phyloP scores from a whole-genome alignment of 2,797 vertebrate species.

The Dermochelys coriacea region DNA sequence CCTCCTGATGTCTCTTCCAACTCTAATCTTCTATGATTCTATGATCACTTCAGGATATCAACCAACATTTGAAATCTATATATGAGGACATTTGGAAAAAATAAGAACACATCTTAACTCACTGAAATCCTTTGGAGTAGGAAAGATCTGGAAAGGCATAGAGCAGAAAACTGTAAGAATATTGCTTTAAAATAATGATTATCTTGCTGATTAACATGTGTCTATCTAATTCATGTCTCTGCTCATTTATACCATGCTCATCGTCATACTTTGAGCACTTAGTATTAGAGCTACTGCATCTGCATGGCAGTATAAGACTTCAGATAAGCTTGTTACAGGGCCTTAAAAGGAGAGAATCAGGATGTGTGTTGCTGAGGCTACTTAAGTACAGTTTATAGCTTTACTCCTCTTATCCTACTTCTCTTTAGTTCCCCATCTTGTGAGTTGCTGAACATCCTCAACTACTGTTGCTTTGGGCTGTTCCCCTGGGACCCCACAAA shows the following conservation, averaged over 20 bases:
- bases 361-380: not conserved
- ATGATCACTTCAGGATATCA: not conserved
- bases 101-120: not conserved
- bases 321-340: not conserved
- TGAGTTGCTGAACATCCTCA: not conserved
- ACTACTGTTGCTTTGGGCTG: not conserved
- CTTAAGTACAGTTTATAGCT: not conserved
- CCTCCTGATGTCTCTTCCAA: too few relatives aligned
- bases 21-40: too few relatives aligned
- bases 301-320: not conserved
- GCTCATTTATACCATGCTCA: not conserved
- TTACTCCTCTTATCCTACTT: not conserved
- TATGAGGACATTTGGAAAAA: not conserved
- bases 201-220: not conserved
- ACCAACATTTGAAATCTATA: not conserved
- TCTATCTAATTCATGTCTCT: not conserved
- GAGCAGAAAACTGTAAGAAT: not conserved
- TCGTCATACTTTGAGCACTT: not conserved
- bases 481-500: not conserved
- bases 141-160: slow-evolving; percentile 1
- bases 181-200: not conserved
- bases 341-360: not conserved
- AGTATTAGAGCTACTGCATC: not conserved
- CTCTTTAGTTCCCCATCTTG: not conserved
- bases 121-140: not conserved